phyloP scores from a whole-genome alignment of 2,797 vertebrate genomes.

The Pempheris klunzingeri region DNA sequence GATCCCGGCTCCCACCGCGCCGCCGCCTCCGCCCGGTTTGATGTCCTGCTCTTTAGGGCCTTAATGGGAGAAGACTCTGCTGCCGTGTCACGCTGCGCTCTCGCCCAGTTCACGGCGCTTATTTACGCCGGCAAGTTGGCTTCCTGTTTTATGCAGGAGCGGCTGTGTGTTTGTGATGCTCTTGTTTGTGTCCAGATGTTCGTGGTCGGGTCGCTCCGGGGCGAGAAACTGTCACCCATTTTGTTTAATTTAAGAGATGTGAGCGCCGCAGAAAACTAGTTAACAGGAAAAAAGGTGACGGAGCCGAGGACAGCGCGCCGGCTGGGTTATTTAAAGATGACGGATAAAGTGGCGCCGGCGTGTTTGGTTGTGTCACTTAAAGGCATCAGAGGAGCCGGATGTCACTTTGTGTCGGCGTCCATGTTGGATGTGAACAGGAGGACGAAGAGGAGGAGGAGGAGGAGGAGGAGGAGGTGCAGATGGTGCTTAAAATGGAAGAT shows the following conservation, averaged over 20 bases:
- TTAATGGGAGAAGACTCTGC: constrained; percentile 78
- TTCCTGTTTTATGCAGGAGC: constrained; percentile 65
- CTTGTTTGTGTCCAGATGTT: constrained; percentile 82
- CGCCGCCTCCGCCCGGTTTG: constrained; percentile 67
- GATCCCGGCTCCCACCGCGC: constrained; percentile 70
- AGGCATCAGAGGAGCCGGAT: constrained; percentile 20
- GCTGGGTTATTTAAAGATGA: constrained; percentile 36
- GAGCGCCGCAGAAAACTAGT: constrained; percentile 31
- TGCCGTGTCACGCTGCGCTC: constrained; percentile 62
- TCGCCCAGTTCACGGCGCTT: constrained; percentile 45
- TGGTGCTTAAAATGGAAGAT: constrained; percentile 58
- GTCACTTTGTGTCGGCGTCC: constrained; percentile 40
- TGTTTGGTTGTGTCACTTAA: constrained; percentile 26
- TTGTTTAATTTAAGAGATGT: constrained; percentile 76
- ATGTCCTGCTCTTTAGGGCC: constrained; percentile 84
- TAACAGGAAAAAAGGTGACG: constrained; percentile 55
- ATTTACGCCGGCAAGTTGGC: constrained; percentile 73
- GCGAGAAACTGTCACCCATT: constrained; percentile 63
- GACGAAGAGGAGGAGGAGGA: not conserved
- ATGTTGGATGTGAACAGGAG: constrained; percentile 24
- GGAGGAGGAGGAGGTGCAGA: constrained; percentile 45
- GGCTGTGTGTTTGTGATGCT: constrained; percentile 65
- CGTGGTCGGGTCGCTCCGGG: constrained; percentile 40
- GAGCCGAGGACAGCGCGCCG: not conserved
- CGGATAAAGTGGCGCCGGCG: constrained; percentile 16